These are phyloP conservation scores for Dolichallabes microphthalmus DNA, from an alignment of 2,113 vertebrate species.

Conservation along the genomic window DNA sequence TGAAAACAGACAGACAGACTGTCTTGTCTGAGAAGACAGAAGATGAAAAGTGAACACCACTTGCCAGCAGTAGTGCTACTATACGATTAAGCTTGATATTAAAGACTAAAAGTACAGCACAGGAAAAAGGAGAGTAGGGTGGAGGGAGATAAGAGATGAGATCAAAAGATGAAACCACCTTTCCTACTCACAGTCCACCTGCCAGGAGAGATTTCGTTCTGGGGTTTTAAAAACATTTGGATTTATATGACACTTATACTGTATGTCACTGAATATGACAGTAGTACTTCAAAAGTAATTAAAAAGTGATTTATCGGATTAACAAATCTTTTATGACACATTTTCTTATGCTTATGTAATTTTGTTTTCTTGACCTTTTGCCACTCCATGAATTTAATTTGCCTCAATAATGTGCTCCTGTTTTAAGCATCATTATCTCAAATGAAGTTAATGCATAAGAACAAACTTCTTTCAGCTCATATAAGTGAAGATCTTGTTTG, in stretches of 20 bases:
- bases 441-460: not conserved
- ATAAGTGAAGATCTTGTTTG: not conserved
- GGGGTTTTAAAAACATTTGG: not conserved
- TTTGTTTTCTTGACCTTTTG: not conserved
- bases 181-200: not conserved
- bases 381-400: not conserved
- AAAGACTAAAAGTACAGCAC: constrained; percentile 33
- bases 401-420: not conserved
- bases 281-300: no score
- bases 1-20: not conserved
- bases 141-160: not conserved
- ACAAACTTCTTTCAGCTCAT: not conserved
- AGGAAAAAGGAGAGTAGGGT: constrained; percentile 6
- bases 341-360: not conserved
- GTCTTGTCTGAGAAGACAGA: not conserved
- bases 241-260: not conserved
- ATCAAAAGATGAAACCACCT: not conserved
- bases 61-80: not conserved
- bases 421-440: not conserved
- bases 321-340: no score
- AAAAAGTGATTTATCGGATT: no score
- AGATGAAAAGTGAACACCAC: not conserved
- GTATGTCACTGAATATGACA: no score
- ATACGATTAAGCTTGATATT: not conserved
- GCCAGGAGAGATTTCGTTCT: not conserved